Evolutionary conservation across 2,113 vertebrate species (phyloP).

Genomic region (Hemibates koningsi): DNA sequence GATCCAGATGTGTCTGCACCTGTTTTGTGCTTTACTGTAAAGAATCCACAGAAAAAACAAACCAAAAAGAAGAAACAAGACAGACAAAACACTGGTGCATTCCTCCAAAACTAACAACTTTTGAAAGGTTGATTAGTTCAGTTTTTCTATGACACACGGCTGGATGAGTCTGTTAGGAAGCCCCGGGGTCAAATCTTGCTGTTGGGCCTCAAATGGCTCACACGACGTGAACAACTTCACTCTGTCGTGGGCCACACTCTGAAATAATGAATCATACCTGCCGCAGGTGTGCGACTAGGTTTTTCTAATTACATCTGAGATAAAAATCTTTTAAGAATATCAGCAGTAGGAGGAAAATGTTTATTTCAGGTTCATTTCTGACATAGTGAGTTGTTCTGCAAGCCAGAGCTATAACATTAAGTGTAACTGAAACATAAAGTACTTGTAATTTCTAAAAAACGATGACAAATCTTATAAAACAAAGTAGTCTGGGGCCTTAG

Average conservation of each 20-base stretch:
- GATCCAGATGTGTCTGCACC: conserved; percentile 34
- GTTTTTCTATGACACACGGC: background rate
- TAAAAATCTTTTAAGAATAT: fast-evolving
- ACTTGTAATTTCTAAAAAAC: background rate
- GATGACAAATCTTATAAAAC: background rate
- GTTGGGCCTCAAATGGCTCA: fast-evolving
- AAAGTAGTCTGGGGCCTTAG: background rate
- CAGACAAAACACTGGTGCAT: fast-evolving
- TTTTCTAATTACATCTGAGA: background rate
- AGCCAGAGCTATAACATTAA: background rate
- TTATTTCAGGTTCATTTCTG: background rate
- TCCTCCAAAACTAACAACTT: background rate
- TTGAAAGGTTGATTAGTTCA: background rate
- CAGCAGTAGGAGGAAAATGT: fast-evolving
- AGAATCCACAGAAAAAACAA: background rate
- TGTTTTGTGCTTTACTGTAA: background rate
- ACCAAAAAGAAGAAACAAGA: background rate
- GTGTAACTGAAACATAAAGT: background rate
- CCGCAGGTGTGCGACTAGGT: background rate
- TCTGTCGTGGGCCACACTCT: background rate
- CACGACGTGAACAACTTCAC: background rate
- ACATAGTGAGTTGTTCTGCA: background rate
- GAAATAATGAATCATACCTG: background rate
- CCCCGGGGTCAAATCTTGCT: background rate
- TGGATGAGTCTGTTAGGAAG: background rate